These are phyloP conservation scores for Paradoxurus hermaphroditus DNA, from an alignment of 2,113 vertebrate genomes.

Conservation along the genomic window DNA sequence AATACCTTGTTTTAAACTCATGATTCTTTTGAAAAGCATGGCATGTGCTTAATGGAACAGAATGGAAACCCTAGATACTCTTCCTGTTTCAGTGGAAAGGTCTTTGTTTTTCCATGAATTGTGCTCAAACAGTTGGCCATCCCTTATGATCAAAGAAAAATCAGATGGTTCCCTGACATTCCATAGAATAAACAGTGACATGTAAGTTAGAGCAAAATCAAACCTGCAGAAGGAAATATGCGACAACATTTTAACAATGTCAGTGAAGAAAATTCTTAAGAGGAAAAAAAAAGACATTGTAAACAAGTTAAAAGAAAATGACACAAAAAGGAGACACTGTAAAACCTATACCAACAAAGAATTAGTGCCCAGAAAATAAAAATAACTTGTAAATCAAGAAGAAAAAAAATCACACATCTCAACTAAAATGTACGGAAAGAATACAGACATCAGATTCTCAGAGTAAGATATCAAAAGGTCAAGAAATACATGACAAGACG, in stretches of 20 bases:
- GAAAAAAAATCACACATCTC: neutral
- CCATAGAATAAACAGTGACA: neutral
- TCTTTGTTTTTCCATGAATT: neutral
- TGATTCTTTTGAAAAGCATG: neutral
- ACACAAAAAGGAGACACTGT: neutral
- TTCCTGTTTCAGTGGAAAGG: neutral
- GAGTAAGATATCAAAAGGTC: neutral
- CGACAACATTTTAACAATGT: neutral
- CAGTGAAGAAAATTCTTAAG: neutral
- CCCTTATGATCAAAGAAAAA: neutral
- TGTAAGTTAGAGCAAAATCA: neutral
- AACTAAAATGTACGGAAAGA: neutral
- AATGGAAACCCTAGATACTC: neutral
- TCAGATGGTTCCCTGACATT: neutral
- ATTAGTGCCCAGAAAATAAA: neutral
- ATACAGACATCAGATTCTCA: neutral
- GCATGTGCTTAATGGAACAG: neutral
- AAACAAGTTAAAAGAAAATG: neutral
- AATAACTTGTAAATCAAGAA: neutral
- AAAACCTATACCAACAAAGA: neutral
- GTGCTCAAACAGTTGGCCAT: neutral
- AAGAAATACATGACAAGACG: neutral
- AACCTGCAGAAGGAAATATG: neutral
- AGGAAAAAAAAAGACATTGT: neutral
- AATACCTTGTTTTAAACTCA: neutral